Conservation (phyloP, 2,888 invertebrate genomes). For the Cotesia congregata region DNA sequence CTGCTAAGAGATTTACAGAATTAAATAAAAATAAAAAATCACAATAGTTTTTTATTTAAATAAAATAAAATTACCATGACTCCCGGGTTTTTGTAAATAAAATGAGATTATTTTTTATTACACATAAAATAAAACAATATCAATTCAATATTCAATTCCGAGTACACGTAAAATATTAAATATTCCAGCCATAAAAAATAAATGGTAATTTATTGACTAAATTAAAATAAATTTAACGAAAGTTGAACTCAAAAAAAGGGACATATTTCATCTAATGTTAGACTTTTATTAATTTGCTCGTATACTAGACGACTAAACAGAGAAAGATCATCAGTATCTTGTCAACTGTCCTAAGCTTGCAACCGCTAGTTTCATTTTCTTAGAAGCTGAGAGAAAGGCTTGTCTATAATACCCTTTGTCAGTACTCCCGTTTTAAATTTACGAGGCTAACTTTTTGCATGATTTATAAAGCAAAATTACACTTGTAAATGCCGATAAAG, state of each 20-base stretch:
- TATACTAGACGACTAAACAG: too few species aligned
- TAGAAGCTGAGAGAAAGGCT: background rate
- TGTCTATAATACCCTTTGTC: slow-evolving; percentile 2
- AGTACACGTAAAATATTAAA: too few species aligned
- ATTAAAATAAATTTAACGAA: background rate
- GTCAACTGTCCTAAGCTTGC: background rate
- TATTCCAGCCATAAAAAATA: background rate
- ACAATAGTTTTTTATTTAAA: too few species aligned
- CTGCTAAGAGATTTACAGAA: too few species aligned
- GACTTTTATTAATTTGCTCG: background rate
- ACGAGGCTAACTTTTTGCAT: slow-evolving; percentile 54
- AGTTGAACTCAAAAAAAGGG: background rate
- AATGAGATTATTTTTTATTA: too few species aligned
- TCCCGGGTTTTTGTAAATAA: too few species aligned
- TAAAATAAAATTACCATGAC: too few species aligned
- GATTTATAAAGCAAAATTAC: slow-evolving; percentile 57
- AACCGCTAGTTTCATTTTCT: slow-evolving; percentile 20
- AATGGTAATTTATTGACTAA: background rate
- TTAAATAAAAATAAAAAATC: too few species aligned
- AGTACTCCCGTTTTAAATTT: slow-evolving; percentile 46
- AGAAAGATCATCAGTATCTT: slow-evolving; percentile 10
- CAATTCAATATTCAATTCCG: too few species aligned
- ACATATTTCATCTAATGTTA: background rate
- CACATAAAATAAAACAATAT: too few species aligned
- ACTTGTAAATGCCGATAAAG: slow-evolving; percentile 59